These are phyloP conservation scores for Mesoligia furuncula DNA, from an alignment of 2,888 invertebrate species.

Conservation along the genomic window DNA sequence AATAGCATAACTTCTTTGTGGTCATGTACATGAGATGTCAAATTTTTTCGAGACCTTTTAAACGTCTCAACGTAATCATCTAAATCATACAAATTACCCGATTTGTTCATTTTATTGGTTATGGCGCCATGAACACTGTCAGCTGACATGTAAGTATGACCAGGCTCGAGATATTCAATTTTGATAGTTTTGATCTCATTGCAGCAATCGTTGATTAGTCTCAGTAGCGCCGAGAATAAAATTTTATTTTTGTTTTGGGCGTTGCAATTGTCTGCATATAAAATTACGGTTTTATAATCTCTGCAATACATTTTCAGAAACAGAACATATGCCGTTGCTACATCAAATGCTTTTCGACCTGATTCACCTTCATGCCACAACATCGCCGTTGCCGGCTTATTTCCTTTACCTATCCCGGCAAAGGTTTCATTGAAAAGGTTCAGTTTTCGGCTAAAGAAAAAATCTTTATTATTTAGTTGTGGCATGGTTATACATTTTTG, in stretches of 20 bases:
- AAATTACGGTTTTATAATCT: too few species aligned
- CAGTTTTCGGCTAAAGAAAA: constrained; percentile 21
- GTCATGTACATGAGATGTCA: too few species aligned
- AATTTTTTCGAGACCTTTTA: too few species aligned
- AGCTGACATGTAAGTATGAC: constrained; percentile 12
- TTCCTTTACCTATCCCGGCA: constrained; percentile 18
- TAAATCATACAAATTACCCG: constrained; percentile 7
- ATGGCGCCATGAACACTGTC: constrained; percentile 16
- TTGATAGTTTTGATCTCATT: constrained; percentile 6
- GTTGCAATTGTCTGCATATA: constrained; percentile 1
- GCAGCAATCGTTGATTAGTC: constrained; percentile 12
- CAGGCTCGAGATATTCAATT: constrained; percentile 1
- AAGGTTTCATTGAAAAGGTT: constrained; percentile 27
- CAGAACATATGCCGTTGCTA: constrained; percentile 25
- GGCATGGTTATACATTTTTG: constrained; percentile 19
- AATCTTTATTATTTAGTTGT: constrained; percentile 6
- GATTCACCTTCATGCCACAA: constrained; percentile 27
- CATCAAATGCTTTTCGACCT: constrained; percentile 28
- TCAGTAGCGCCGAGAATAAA: neutral
- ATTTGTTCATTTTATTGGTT: constrained; percentile 14
- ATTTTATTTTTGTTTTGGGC: neutral
- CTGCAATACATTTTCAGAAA: neutral
- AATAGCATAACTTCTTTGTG: constrained; percentile 1
- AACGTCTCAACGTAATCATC: neutral
- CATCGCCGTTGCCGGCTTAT: constrained; percentile 19